These are phyloP conservation scores for Rallus crepitans DNA, from an alignment of 2,797 vertebrate species.

Conservation along the genomic window DNA sequence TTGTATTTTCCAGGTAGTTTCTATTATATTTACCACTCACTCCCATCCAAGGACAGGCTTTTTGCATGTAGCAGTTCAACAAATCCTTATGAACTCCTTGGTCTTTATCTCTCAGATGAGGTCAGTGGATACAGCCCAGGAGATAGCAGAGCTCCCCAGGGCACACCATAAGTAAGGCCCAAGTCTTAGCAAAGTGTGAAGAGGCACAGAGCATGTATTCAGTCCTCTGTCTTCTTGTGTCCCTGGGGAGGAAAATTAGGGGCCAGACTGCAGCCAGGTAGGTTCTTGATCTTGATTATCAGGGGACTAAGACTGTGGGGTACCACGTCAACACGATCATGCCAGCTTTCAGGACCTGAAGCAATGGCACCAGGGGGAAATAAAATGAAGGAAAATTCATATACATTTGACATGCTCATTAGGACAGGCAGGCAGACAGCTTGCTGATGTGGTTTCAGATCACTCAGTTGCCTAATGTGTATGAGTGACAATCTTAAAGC, in stretches of 20 bases:
- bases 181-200: not conserved
- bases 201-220: not conserved
- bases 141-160: not conserved
- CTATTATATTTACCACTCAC: not conserved
- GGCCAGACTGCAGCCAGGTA: not conserved
- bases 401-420: not conserved
- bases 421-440: not conserved
- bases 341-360: not conserved
- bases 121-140: not conserved
- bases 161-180: not conserved
- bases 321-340: fast-evolving
- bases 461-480: not conserved
- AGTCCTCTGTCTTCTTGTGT: not conserved
- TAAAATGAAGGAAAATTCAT: not conserved
- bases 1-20: not conserved
- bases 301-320: not conserved
- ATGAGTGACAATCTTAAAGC: not conserved
- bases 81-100: not conserved
- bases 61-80: not conserved
- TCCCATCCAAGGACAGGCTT: not conserved
- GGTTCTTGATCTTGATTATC: not conserved
- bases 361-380: not conserved
- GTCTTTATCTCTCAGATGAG: not conserved
- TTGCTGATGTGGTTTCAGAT: not conserved
- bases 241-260: not conserved